These are phyloP conservation scores for Synanthedon tipuliformis DNA, from an alignment of 2,888 invertebrate species.

Conservation along the genomic window DNA sequence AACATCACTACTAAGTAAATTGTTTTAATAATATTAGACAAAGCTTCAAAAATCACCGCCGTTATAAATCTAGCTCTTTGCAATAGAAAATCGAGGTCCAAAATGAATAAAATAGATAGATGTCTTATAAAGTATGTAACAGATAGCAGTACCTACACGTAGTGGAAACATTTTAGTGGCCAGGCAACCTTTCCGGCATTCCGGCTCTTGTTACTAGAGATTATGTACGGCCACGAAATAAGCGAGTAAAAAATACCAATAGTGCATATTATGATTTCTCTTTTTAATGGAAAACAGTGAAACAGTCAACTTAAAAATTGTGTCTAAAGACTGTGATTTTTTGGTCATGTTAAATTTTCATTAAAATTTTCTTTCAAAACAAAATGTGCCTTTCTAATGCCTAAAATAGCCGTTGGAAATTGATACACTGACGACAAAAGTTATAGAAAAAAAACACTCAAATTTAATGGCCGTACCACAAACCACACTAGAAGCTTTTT, in stretches of 20 bases:
- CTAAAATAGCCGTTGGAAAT: too few relatives aligned
- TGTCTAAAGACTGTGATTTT: background rate
- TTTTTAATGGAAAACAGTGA: background rate
- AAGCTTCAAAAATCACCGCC: too few relatives aligned
- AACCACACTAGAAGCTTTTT: background rate
- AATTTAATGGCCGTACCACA: constrained; percentile 1
- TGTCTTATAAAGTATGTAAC: background rate
- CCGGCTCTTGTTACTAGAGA: constrained; percentile 2
- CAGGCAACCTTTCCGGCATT: constrained; percentile 4
- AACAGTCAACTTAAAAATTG: background rate
- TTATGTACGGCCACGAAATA: background rate
- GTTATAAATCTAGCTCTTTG: background rate
- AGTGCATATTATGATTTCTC: too few relatives aligned
- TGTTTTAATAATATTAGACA: too few relatives aligned
- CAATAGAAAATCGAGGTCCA: background rate
- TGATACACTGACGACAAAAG: too few relatives aligned
- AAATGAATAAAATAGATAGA: background rate
- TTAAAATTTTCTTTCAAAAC: too few relatives aligned
- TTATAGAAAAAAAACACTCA: background rate
- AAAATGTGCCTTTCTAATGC: too few relatives aligned
- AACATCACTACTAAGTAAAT: too few relatives aligned
- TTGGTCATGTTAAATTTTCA: too few relatives aligned
- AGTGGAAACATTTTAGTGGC: constrained; percentile 5
- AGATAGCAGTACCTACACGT: background rate
- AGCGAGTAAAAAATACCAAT: background rate